phyloP scores from a whole-genome alignment of 1,140 invertebrate species.

The Ceratina calcarata region DNA sequence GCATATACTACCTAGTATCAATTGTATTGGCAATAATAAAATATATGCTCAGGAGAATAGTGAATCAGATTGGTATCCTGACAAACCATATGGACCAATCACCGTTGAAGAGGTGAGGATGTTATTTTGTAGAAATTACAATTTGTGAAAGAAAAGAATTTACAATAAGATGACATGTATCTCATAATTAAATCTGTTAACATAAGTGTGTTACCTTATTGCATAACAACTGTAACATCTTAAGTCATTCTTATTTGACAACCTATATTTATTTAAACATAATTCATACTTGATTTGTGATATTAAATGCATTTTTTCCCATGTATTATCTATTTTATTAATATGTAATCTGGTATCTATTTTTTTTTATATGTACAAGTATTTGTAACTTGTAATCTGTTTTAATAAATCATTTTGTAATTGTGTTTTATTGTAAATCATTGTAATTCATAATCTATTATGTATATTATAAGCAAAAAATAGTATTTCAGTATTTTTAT shows the following conservation, averaged over 20 bases:
- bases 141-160: conserved; percentile 25
- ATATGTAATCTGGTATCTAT: background rate
- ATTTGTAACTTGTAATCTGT: background rate
- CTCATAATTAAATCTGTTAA: background rate
- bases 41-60: conserved; percentile 33
- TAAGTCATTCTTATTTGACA: background rate
- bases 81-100: conserved; percentile 62
- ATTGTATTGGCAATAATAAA: conserved; percentile 56
- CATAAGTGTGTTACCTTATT: background rate
- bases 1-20: conserved; percentile 62
- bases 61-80: conserved; percentile 28
- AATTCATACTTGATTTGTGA: background rate
- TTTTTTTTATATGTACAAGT: background rate
- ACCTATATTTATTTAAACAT: background rate
- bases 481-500: background rate
- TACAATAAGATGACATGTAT: background rate
- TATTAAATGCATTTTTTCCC: background rate
- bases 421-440: conserved; percentile 3
- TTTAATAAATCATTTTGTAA: conserved; percentile 2
- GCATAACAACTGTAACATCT: background rate
- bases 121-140: conserved; percentile 62
- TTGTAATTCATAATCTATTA: background rate
- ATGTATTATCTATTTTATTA: background rate
- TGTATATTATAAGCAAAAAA: conserved; percentile 8
- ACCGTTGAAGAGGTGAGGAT: conserved; percentile 74